Evolutionary conservation across 1,140 invertebrate genomes (phyloP).

Genomic region (Microplitis mediator): DNA sequence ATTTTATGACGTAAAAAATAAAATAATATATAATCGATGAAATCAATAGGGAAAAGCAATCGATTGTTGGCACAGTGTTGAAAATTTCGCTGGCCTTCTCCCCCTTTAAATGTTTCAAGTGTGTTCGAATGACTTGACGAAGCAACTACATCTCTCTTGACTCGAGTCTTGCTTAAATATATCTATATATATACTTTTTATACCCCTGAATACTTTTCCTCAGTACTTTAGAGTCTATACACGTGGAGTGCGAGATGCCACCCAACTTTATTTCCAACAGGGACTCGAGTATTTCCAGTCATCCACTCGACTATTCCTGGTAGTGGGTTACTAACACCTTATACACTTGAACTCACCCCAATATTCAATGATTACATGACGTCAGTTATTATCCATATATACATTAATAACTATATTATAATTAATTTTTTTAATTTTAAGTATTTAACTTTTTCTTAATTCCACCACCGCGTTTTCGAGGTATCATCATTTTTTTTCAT

Average conservation of each 20-base stretch:
- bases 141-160: conserved; percentile 22
- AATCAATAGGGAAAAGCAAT: background rate
- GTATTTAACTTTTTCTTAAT: too few species aligned
- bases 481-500: too few species aligned
- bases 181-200: background rate
- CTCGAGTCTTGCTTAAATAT: background rate
- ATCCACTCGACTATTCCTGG: conserved; percentile 34
- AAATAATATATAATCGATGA: background rate
- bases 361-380: conserved; percentile 9
- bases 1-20: background rate
- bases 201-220: background rate
- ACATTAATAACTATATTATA: background rate
- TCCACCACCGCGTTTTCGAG: too few species aligned
- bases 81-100: background rate
- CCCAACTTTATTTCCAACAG: conserved; percentile 35
- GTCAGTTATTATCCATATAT: conserved; percentile 13
- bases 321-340: conserved; percentile 1
- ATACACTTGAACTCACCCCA: conserved; percentile 1
- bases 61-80: background rate
- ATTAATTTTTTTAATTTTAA: too few species aligned
- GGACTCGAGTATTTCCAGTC: conserved; percentile 34
- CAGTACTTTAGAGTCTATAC: too few species aligned
- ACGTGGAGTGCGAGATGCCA: background rate
- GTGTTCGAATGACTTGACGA: conserved; percentile 28
- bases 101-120: conserved; percentile 11